Conservation (phyloP, 2,797 vertebrate genomes). For the Diceros bicornis region DNA sequence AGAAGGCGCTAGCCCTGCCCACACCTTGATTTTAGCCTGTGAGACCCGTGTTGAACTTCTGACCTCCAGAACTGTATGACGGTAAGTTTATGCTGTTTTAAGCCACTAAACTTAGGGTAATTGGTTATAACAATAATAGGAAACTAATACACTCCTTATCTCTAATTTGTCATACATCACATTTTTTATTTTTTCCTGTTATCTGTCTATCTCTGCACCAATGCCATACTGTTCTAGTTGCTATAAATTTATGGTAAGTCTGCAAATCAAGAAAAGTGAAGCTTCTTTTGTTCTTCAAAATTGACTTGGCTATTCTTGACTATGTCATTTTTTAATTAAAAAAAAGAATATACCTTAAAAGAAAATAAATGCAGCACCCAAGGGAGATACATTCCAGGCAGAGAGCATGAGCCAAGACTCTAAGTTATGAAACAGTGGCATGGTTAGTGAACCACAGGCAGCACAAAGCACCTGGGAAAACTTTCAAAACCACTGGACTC, state of each 20-base stretch:
- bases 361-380: neutral
- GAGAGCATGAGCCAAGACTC: neutral
- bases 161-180: fast-evolving
- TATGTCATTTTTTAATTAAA: neutral
- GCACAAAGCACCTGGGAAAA: neutral
- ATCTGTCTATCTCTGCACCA: neutral
- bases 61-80: neutral
- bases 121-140: neutral
- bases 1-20: neutral
- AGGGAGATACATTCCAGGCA: neutral
- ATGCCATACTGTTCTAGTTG: fast-evolving
- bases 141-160: neutral
- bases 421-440: fast-evolving
- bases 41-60: neutral
- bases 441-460: fast-evolving
- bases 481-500: neutral
- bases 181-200: neutral
- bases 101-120: neutral
- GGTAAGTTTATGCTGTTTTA: neutral
- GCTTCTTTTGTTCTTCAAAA: neutral
- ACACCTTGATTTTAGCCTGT: neutral
- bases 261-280: neutral
- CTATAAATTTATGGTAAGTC: neutral
- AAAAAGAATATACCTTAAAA: neutral
- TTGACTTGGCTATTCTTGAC: neutral